Base-by-base conservation (phyloP, 2,797 vertebrate species). In the Denticeps clupeoides region DNA sequence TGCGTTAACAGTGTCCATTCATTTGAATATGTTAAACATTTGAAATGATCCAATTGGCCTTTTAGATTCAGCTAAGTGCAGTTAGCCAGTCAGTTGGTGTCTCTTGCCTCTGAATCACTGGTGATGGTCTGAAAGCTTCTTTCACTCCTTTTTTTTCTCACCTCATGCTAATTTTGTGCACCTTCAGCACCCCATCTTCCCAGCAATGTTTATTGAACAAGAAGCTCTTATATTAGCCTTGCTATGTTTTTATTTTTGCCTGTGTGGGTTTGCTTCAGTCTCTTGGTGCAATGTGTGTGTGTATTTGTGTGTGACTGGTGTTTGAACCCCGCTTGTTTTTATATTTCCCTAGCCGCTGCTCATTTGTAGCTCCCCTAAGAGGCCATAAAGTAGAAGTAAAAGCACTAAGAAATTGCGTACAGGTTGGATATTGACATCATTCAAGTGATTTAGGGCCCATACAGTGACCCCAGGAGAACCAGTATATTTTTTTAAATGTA, bases 331-430 rank as follows among this genome's bases (percentile, higher is more conserved):
- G 33, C 32, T 32, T 27, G 5, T 42, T 35, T 33, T 23, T 29
- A 7, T 43, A 13, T 33, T 51, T 28, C 21, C 8, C 40, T 5
- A 29, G 10, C 15, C 2, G 4, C 33, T 42, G 28, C 51, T 24
- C 15, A 18, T 22, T 23, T 42, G 49, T 9, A 9, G 4, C 53
- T 47, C 52, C 52, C 56, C 56, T 62, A 62, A 63, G 62, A 68
- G 64, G 62, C 68, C 56, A 66, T 67, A 67, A 70, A 68, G 53
- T 60, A 1, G 56, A n/a, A 42, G 33, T 66, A 71, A 74, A 71
- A 69, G 71, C 67, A 69, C 62, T 58, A 58, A 64, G 59, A 53
- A 50, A 40, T 58, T 60, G 46, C 58, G 67, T 72, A 72, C 64
- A 59, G 62, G 71, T 74, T 68, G 64, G 64, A 60, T 72, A 68